Conservation (phyloP, 1,140 invertebrate genomes). For the Ostrea edulis region DNA sequence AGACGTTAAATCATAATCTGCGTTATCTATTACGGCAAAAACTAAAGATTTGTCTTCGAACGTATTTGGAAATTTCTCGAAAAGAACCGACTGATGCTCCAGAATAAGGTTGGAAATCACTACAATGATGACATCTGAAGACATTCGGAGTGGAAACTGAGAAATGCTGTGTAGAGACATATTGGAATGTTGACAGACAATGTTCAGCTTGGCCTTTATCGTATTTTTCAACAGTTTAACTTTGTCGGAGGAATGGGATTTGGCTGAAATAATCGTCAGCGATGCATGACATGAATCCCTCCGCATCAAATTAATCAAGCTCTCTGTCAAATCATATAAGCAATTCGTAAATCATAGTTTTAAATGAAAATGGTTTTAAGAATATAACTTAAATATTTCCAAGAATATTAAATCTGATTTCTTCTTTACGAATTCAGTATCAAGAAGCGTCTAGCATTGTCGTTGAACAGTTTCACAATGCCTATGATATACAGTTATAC, state of each 20-base stretch:
- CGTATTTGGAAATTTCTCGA: neutral
- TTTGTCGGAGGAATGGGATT: neutral
- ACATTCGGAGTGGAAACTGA: neutral
- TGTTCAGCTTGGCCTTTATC: neutral
- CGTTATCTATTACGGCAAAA: neutral
- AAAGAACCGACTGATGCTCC: neutral
- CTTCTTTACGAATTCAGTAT: neutral
- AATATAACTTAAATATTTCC: neutral
- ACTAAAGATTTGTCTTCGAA: neutral
- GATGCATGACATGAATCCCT: neutral
- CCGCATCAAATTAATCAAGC: neutral
- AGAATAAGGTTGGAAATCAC: neutral
- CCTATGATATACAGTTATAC: neutral
- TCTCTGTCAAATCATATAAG: neutral
- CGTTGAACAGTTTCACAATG: too few relatives aligned
- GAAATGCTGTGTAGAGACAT: neutral
- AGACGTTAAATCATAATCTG: neutral
- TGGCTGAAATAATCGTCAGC: neutral
- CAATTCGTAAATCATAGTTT: neutral
- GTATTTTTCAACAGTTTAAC: neutral
- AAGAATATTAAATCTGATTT: neutral
- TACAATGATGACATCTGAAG: neutral
- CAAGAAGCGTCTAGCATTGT: neutral
- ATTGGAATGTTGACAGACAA: neutral
- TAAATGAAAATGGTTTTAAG: neutral